Base-by-base conservation (phyloP, 2,797 vertebrate species). In the Dendrocincla tyrannina region DNA sequence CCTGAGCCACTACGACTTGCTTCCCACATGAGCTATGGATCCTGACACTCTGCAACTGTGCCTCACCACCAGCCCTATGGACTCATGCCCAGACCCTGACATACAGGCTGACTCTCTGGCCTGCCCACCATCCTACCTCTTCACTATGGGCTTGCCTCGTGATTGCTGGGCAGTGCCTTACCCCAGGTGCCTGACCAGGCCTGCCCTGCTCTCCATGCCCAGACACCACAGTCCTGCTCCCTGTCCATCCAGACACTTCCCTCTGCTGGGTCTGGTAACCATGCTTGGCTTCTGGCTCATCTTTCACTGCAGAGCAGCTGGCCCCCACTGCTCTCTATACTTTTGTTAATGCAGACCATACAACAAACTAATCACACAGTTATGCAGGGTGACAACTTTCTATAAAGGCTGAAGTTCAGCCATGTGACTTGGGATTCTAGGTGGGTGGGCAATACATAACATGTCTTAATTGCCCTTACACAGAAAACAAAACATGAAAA, bases 381-480 rank as follows among this genome's bases (percentile, higher is more conserved):
- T 42, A 77, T 0, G 3, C 13, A 30, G 44, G 24, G 58, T 58
- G 33, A 14, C 28, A 49, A 27, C 28, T 63, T 73, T 30, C 32
- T 27, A 23, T 6, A 52, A 52, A 73, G 32, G 62, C 27, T 44
- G 24, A 42, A 50, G 47, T 46, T 32, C 46, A 81, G 23, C 39
- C 63, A 19, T 5, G 7, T 30, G 20, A 15, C 44, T 27, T 68
- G 24, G 17, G 33, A n/a, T 68, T 87, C 63, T 33, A 64, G 17
- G 4, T n/a, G 8, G 4, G 12, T 41, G 23, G 52, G 75, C 3
- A 5, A 62, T 27, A 30, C 0, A 0, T 39, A 63, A 73, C 66
- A 84, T 24, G 17, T 60, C 52, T 30, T 35, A 35, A 14, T 56
- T 55, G 35, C 12, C 68, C 41, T 66, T 60, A 35, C 3, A 75